Percentiles rank a stretch among this genome's conserved stretches.
phyloP scores from a whole-genome alignment of 2,113 vertebrate species.

The Pardalotus punctatus region DNA sequence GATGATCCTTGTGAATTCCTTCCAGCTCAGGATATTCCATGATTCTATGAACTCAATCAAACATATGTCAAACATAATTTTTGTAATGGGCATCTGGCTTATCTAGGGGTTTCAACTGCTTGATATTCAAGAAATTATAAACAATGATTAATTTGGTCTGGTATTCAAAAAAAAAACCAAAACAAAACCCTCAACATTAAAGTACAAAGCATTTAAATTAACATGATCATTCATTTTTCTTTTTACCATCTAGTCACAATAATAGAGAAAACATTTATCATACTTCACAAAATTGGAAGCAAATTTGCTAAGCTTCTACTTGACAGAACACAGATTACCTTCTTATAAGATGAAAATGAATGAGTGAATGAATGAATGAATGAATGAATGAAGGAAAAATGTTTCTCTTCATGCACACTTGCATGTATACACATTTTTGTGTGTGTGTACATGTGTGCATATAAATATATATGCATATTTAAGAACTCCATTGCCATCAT shows the following conservation, averaged over 20 bases:
- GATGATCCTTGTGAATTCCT: background rate
- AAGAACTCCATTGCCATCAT: background rate
- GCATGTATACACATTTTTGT: background rate
- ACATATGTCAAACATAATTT: background rate
- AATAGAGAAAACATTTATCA: background rate
- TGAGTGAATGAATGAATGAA: background rate
- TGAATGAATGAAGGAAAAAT: background rate
- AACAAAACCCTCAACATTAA: background rate
- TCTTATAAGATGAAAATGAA: background rate
- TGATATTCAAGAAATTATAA: background rate
- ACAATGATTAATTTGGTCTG: background rate
- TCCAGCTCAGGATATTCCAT: background rate
- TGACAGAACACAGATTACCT: background rate
- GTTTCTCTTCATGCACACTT: background rate
- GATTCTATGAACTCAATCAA: background rate
- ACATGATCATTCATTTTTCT: rapidly evolving
- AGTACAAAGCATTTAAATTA: background rate
- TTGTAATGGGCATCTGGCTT: background rate
- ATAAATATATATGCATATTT: background rate
- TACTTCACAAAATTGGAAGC: background rate
- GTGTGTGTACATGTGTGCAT: rapidly evolving
- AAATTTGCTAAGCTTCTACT: background rate
- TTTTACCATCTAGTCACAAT: background rate
- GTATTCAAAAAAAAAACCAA: background rate
- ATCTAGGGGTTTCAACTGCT: background rate